Evolutionary conservation across 2,113 vertebrate species (phyloP).

Genomic region (Myrmecobius fasciatus): DNA sequence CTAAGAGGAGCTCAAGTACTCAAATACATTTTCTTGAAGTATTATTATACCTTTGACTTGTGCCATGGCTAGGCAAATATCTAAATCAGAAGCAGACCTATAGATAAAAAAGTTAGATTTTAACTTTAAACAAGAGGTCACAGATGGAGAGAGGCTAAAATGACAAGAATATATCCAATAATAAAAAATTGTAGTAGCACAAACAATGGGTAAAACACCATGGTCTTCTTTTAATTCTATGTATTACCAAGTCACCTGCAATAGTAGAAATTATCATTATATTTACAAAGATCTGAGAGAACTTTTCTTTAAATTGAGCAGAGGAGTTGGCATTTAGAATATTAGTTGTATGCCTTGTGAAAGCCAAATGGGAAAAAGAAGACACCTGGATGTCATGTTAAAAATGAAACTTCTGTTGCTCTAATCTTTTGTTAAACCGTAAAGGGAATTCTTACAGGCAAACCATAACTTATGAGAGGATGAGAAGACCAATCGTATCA

Average conservation of each 20-base stretch:
- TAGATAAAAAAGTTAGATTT: not conserved
- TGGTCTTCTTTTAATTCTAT: not conserved
- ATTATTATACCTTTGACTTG: not conserved
- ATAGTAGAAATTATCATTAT: not conserved
- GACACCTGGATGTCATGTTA: slow-evolving; percentile 18
- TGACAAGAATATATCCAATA: not conserved
- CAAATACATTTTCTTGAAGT: not conserved
- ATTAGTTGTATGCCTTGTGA: slow-evolving; percentile 27
- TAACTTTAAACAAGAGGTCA: not conserved
- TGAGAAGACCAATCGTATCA: not conserved
- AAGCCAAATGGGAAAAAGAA: slow-evolving; percentile 23
- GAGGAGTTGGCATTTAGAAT: slow-evolving; percentile 32
- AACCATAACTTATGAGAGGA: not conserved
- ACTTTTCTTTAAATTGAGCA: slow-evolving; percentile 40
- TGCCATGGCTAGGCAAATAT: not conserved
- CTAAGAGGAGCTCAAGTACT: not conserved
- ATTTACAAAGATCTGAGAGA: not conserved
- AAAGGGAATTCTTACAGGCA: slow-evolving; percentile 3
- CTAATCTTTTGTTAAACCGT: not conserved
- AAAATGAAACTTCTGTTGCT: not conserved
- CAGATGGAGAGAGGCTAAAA: not conserved
- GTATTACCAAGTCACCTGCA: not conserved
- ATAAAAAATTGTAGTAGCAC: not conserved
- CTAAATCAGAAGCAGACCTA: not conserved
- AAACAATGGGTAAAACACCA: not conserved